A percentile compares a stretch with the other conserved stretches of the same genome.
These are phyloP conservation scores for Schmidtea mediterranea DNA, from an alignment of 1,140 invertebrate genomes.

Conservation along the genomic window DNA sequence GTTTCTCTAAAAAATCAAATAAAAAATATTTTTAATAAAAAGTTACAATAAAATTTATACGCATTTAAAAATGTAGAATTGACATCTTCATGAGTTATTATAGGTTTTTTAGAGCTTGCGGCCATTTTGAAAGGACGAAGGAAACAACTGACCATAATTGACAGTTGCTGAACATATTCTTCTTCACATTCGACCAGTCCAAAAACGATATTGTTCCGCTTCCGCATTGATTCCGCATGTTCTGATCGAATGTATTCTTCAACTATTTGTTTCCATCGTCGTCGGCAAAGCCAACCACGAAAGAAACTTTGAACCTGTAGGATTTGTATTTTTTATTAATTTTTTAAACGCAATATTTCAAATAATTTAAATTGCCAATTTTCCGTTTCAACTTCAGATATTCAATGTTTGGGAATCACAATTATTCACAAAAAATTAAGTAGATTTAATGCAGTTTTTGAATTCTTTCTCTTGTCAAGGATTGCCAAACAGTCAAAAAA, in stretches of 20 bases:
- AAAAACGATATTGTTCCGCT: constrained; percentile 68
- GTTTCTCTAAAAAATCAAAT: constrained; percentile 38
- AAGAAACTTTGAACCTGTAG: constrained; percentile 59
- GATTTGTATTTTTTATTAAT: constrained; percentile 2
- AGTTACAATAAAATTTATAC: constrained; percentile 11
- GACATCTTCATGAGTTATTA: constrained; percentile 69
- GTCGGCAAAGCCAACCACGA: constrained; percentile 64
- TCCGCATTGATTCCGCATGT: constrained; percentile 70
- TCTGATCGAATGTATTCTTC: constrained; percentile 78
- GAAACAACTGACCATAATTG: constrained; percentile 65
- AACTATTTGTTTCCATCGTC: constrained; percentile 76
- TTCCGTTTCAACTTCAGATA: too few relatives aligned
- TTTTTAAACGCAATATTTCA: neutral
- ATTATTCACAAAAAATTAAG: too few relatives aligned
- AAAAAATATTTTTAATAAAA: constrained; percentile 2
- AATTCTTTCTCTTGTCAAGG: too few relatives aligned
- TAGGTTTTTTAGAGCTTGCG: constrained; percentile 64
- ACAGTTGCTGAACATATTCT: constrained; percentile 67
- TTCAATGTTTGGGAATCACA: too few relatives aligned
- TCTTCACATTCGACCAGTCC: constrained; percentile 48
- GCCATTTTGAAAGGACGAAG: constrained; percentile 66
- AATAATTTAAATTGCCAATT: neutral
- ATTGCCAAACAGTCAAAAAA: too few relatives aligned
- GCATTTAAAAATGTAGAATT: constrained; percentile 76
- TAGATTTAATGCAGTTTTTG: too few relatives aligned